Base-by-base conservation (phyloP, 1,140 invertebrate species). In the Frieseomelitta varia region DNA sequence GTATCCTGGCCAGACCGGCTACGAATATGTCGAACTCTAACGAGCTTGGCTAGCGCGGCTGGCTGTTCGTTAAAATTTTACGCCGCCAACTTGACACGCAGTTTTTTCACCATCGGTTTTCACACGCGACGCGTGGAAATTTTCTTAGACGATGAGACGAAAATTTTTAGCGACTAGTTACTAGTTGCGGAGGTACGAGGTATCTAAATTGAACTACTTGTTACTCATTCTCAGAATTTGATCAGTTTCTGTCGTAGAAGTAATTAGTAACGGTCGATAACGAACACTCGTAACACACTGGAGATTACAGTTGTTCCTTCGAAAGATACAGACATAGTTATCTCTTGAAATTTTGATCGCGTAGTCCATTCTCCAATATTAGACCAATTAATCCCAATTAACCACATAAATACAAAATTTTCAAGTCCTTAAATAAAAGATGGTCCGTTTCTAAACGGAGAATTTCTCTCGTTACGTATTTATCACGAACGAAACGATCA, bases 1-100 rank as follows among this genome's bases (percentile, higher is more conserved):
- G 76, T 90, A 86, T 87, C 82, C 82, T 89, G 87, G 74, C 89
- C 84, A 61, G 77, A 77, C 84, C 68, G 63, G 74, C 84, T 53
- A 47, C 75, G 67, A 79, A 39, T 83, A 79, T 55, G 51, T n/a
- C 72, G 51, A 53, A 47, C 55, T 76, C 69, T 85, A 85, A 88
- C 84, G 67, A 88, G 39, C 24, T 15, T 17, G 30, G 12, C 24
- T 4, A 8, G 61, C 17, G 12, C 39, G 30, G 21, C 53, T 39
- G 77, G 58, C 3, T 51, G 69, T 74, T 80, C 83, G 83, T 84
- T 84, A 80, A 84, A 80, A 84, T 79, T 63, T 84, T 11, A 79
- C 75, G 67, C 61, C 19, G 39, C 53, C 12, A 71, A 51, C 24
- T 51, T 53, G 21, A 14, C 39, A 8, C 47, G 65, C 56, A 83